Base-by-base conservation (phyloP, 2,888 invertebrate genomes). In the Villa cingulata region DNA sequence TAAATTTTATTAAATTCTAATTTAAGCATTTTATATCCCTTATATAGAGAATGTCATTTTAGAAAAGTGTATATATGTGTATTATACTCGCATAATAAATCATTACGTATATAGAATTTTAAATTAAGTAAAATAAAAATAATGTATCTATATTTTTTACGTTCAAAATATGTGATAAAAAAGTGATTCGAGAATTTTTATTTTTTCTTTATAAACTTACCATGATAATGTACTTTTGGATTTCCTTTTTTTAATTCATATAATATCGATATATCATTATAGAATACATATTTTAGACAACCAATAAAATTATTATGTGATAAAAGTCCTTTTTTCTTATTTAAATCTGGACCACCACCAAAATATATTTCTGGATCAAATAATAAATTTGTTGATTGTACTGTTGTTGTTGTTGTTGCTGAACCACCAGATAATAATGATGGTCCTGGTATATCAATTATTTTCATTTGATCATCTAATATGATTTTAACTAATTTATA, bases 341-440 rank as follows among this genome's bases (percentile, higher is more conserved):
- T 74, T 51, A 87, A 66, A 63, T 87, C 86, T 2, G 89, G 86
- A 4, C 90, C 91, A 16, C 88, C 88, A 42, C 89, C 88, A 55
- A 94, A 86, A 65, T 91, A 92, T 56, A 94, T 88, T 69, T 91
- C 89, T 34, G 94, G 92, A 72, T 94, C 92, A 54, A 94, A 88
- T 57, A 89, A 86, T 52, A 94, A 75, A 62, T 84, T 78, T 45
- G 75, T 72, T 51, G 75, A 76, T 6, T 7, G 4, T 23, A 7
- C 23, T 62, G 78, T 76, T 2, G 60, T 57, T 15, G 62, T 60
- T 10, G 59, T 46, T 15, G 62, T 60, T 10, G 59, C 45, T 23
- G 23, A 23, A 23, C 23, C 23, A 23, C 23, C 7, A 37, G n/a
- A 37, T 40, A 29, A 36, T 36, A n/a, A 9, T n/a, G 14, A 16